These are phyloP conservation scores for Papilio gigon DNA, from an alignment of 2,888 invertebrate species.

Conservation along the genomic window DNA sequence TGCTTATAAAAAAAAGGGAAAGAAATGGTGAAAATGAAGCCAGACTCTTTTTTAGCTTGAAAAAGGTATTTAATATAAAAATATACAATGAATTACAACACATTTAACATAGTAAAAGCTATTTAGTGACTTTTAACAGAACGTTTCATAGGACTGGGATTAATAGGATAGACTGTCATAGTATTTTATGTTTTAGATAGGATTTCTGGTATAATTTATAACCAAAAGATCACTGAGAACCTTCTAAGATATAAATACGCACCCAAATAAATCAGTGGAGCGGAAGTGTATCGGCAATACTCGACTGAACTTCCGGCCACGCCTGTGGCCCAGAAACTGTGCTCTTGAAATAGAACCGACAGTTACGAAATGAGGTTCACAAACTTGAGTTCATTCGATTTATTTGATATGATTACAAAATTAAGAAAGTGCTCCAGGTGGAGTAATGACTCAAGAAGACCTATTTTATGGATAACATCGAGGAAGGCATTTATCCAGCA, in stretches of 20 bases:
- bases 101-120: neutral
- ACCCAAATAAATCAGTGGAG: slow-evolving; percentile 18
- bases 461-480: no score
- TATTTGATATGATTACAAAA: neutral
- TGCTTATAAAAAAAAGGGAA: no score
- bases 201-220: slow-evolving; percentile 11
- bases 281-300: slow-evolving; percentile 24
- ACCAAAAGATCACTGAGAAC: neutral
- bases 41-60: neutral
- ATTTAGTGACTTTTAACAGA: neutral
- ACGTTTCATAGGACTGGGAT: neutral
- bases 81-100: neutral
- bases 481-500: no score
- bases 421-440: no score
- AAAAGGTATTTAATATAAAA: neutral
- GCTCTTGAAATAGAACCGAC: slow-evolving; percentile 18
- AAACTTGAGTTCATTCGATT: neutral
- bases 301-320: slow-evolving; percentile 30
- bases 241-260: neutral
- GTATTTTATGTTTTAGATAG: neutral
- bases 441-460: no score
- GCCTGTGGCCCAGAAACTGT: slow-evolving; percentile 25
- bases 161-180: neutral
- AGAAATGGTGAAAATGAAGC: no score
- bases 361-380: slow-evolving; percentile 2